phyloP scores from a whole-genome alignment of 2,113 vertebrate species.

The Narcine bancroftii region DNA sequence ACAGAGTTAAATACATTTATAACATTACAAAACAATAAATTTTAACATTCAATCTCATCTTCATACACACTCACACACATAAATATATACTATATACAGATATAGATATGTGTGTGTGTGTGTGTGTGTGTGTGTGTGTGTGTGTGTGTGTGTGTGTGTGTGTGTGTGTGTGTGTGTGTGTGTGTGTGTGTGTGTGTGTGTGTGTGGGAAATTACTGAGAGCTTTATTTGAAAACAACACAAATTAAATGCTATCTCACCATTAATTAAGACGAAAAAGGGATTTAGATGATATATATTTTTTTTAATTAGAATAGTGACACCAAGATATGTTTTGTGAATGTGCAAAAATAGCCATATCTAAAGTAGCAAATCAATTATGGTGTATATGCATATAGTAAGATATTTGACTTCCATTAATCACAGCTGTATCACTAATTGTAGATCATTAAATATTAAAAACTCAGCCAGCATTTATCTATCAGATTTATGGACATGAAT shows the following conservation, averaged over 20 bases:
- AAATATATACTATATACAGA: too few species aligned
- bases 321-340: neutral
- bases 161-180: too few species aligned
- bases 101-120: too few species aligned
- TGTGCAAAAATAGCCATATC: neutral
- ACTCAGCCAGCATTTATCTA: neutral
- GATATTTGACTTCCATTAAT: conserved; percentile 11
- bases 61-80: too few species aligned
- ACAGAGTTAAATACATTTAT: neutral
- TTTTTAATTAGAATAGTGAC: neutral
- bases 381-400: neutral
- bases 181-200: too few species aligned
- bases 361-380: neutral
- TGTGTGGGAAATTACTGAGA: neutral
- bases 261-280: neutral
- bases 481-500: neutral
- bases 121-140: too few species aligned
- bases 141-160: too few species aligned
- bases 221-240: neutral
- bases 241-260: neutral
- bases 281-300: neutral
- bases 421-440: conserved; percentile 11
- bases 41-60: too few species aligned
- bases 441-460: conserved; percentile 6
- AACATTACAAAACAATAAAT: neutral